A percentile compares a stretch with the other conserved stretches of the same genome.
These are phyloP conservation scores for Macrotus californicus DNA, from an alignment of 2,113 vertebrate genomes.

Conservation along the genomic window DNA sequence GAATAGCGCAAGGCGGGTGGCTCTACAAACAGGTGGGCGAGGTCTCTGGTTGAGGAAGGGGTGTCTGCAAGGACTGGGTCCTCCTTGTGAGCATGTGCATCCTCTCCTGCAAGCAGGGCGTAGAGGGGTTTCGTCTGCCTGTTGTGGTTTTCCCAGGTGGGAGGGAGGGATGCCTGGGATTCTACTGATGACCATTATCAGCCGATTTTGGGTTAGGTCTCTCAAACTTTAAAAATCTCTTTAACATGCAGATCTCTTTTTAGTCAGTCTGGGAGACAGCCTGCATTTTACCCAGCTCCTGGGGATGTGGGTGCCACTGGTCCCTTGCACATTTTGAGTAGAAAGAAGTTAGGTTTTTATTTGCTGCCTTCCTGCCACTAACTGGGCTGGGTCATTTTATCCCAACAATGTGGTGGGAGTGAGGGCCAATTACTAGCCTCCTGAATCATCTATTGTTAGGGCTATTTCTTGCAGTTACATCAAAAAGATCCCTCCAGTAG, in stretches of 20 bases:
- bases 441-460: slow-evolving; percentile 50
- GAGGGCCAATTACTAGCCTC: slow-evolving; percentile 6
- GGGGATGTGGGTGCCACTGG: not conserved
- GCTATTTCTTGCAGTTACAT: slow-evolving; percentile 12
- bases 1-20: not conserved
- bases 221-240: not conserved
- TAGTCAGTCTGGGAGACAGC: not conserved
- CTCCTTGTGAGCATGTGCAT: not conserved
- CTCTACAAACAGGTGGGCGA: not conserved
- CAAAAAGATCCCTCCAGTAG: not conserved
- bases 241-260: not conserved
- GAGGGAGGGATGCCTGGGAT: not conserved
- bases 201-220: not conserved
- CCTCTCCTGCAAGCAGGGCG: not conserved
- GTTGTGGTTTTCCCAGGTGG: not conserved
- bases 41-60: not conserved
- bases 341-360: slow-evolving; percentile 5
- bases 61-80: not conserved
- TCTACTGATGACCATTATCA: not conserved
- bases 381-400: not conserved
- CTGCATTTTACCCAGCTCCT: not conserved
- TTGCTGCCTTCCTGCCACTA: not conserved
- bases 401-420: slow-evolving; percentile 13
- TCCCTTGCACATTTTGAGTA: not conserved
- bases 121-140: not conserved